These are phyloP conservation scores for Mesoclemmys tuberculata DNA, from an alignment of 2,113 vertebrate genomes.

Conservation along the genomic window DNA sequence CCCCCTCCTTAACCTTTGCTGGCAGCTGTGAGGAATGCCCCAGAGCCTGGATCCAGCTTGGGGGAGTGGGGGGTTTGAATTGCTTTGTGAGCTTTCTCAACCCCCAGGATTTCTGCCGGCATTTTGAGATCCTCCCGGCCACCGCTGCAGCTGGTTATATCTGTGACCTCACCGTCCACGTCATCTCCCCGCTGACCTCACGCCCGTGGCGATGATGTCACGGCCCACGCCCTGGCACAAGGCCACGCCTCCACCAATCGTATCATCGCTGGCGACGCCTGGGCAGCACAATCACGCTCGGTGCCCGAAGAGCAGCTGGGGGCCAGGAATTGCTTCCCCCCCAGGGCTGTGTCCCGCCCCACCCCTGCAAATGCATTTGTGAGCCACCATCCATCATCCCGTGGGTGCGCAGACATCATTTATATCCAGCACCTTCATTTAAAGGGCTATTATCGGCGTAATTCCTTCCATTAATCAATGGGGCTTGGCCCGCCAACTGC, in stretches of 20 bases:
- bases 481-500: background rate
- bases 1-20: background rate
- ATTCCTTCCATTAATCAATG: conserved; percentile 42
- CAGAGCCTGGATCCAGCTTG: too few relatives aligned
- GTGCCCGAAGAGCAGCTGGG: background rate
- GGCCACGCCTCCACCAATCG: too few relatives aligned
- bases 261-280: background rate
- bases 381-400: conserved; percentile 32
- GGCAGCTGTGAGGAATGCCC: background rate
- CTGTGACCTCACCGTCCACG: background rate
- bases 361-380: background rate
- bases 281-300: too few relatives aligned
- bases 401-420: background rate
- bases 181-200: too few relatives aligned
- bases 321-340: background rate
- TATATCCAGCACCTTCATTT: conserved; percentile 50
- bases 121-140: too few relatives aligned
- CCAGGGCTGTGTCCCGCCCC: background rate
- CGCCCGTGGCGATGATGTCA: too few relatives aligned
- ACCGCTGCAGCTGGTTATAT: too few relatives aligned
- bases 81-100: background rate
- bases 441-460: conserved; percentile 43
- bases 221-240: too few relatives aligned
- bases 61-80: background rate
- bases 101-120: too few relatives aligned